Evolutionary conservation across 2,888 invertebrate species (phyloP), one percentile per base, ranked within the genome.

Genomic region (Lacanobia oleracea): DNA sequence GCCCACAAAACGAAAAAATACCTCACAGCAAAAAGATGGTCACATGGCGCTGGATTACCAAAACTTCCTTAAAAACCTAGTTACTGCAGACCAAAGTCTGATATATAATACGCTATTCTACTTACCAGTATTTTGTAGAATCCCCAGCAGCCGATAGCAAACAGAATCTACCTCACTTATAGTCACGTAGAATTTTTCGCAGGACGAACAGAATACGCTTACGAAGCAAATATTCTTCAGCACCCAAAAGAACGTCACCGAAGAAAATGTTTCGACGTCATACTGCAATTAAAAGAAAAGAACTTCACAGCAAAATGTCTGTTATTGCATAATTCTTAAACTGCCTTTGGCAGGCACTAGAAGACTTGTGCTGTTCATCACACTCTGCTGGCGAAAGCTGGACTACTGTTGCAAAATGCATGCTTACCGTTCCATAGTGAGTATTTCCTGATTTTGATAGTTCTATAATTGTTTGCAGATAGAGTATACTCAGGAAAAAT

Each of bases 401-500:
- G 12, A 21, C 3, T 10, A 18, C 1, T 7, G 1, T 3, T 23
- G 18, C 0, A 2, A 18, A 12, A 18, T 37, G 6, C 21, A 23
- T 53, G 9, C 57, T 56, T 43, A 66, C 65, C 43, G 48, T 37
- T 45, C 66, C 66, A 14, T 67, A 67, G 48, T 67, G 66, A 48
- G 45, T 48, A 14, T 33, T 18, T 1, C 66, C 61, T 4, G 61
- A 67, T 45, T 9, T 21, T 1, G 0, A 1, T 37, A 67, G 61
- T 54, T 67, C 66, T 14, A 67, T 1, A 14, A 48, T 9, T 33
- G 66, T 60, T 67, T 67, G 66, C 12, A 67, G 40, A 12, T 67
- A 67, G 33, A 67, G 66, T 61, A 67, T 21, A 48, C 62, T 67
- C 9, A 67, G 21, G 16, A 67, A 37, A 61, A 67, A 67, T 48